Evolutionary conservation across 1,140 invertebrate genomes (phyloP).

Genomic region (Melanaphis sacchari): DNA sequence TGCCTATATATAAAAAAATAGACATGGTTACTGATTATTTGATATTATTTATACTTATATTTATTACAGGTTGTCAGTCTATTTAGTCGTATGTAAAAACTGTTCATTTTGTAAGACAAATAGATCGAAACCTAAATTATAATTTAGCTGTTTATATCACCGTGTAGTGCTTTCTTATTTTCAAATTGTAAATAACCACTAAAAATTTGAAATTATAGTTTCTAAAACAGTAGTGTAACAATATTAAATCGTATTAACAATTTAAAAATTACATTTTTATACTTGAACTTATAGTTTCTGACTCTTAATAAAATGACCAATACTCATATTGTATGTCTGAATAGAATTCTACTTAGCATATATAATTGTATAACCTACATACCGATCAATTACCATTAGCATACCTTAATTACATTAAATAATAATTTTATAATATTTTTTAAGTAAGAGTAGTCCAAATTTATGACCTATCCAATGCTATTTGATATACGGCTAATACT

Average conservation of each 20-base stretch:
- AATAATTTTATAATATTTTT: background rate
- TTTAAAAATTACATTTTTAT: background rate
- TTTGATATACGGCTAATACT: background rate
- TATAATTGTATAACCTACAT: background rate
- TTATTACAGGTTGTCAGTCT: constrained; percentile 42
- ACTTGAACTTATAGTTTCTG: background rate
- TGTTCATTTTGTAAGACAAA: constrained; percentile 54
- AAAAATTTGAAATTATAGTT: background rate
- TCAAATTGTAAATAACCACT: constrained; percentile 24
- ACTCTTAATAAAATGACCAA: background rate
- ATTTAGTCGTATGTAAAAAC: constrained; percentile 54
- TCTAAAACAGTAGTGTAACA: background rate
- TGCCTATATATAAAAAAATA: background rate
- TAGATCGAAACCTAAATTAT: constrained; percentile 49
- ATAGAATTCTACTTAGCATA: background rate
- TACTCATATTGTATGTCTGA: background rate
- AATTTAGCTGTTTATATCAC: constrained; percentile 18
- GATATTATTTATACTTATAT: background rate
- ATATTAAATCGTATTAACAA: background rate
- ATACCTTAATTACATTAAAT: background rate
- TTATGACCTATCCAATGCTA: background rate
- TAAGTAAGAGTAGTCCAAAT: background rate
- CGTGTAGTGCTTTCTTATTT: constrained; percentile 23
- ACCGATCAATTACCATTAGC: background rate
- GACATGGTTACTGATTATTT: constrained; percentile 13